Evolutionary conservation across 2,888 invertebrate genomes (phyloP), one percentile per base, ranked within the genome.

Genomic region (Cheilosia soror): DNA sequence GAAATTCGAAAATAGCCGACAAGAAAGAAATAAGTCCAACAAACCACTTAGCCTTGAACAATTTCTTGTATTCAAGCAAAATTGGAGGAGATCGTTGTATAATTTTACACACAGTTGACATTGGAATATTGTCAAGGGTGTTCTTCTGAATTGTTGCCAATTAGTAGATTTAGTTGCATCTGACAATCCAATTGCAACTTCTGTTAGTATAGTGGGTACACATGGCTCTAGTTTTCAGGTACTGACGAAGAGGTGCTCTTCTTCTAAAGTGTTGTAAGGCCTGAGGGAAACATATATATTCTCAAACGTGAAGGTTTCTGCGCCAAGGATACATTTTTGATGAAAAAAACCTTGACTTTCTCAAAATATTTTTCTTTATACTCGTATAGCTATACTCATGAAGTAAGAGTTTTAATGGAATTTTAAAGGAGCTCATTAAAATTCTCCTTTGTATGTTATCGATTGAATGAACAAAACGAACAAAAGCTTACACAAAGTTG

Each of bases 101-200:
- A 4, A 15, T 15, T 15, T 20, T 20, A 15, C 20, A 3, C 7
- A 47, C 20, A 57, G 63, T 83, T 83, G 80, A 75, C 80, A 84
- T 57, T 65, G 68, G 68, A 58, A 62, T 62, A 25, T 29, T 33
- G 65, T 47, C 60, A 55, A 62, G 66, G 51, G 42, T 20, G 37
- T 62, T 65, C 53, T 44, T 63, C 20, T 44, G 42, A 15, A 73
- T 51, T 75, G 73, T 69, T 71, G 60, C 71, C 76, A 76, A 76
- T 69, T 81, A 76, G 62, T n/a, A 37, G 40, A 44, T 20, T 31
- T 20, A 20, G 5, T 60, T 40, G 49, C 40, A 47, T 44, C 13
- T 29, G 55, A n/a, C 51, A 29, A 20, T 11, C 33, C 6, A 7
- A 2, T 27, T 11, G n/a, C 37, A 37, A 33, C 33, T 6, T 44